Evolutionary conservation across 2,888 invertebrate genomes (phyloP).

Genomic region (Gari tellinella): DNA sequence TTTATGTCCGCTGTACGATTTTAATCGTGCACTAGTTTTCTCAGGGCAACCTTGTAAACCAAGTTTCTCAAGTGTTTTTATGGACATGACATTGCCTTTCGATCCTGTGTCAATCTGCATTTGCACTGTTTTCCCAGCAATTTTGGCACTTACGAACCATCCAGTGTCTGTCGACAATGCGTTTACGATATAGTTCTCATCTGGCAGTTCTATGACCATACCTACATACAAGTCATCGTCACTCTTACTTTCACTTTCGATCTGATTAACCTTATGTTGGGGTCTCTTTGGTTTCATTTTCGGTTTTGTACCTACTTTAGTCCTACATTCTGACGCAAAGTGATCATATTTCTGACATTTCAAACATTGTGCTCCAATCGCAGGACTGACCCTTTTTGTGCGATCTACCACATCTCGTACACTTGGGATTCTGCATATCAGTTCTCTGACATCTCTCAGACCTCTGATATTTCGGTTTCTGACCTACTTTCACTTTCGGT

Average conservation of each 20-base stretch:
- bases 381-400: constrained; percentile 4
- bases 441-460: too few species aligned
- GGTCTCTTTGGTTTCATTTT: neutral
- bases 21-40: neutral
- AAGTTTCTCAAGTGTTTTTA: neutral
- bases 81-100: constrained; percentile 11
- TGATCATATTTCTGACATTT: constrained; percentile 15
- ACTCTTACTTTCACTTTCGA: neutral
- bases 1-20: constrained; percentile 29
- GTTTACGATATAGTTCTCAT: neutral
- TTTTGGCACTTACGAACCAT: too few species aligned
- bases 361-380: constrained; percentile 9
- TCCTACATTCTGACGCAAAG: too few species aligned
- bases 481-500: constrained; percentile 4
- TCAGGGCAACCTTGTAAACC: neutral
- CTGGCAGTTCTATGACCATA: too few species aligned
- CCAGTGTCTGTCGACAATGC: neutral
- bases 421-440: constrained; percentile 1
- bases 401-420: constrained; percentile 9
- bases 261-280: neutral
- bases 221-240: too few species aligned
- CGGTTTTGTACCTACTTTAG: too few species aligned
- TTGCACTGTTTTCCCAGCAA: neutral
- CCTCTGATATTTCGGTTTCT: too few species aligned
- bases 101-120: constrained; percentile 24